Percentiles rank a stretch among this genome's conserved stretches.
Conservation (phyloP, 1,140 invertebrate species). For the Dolichoris vasculosae region DNA sequence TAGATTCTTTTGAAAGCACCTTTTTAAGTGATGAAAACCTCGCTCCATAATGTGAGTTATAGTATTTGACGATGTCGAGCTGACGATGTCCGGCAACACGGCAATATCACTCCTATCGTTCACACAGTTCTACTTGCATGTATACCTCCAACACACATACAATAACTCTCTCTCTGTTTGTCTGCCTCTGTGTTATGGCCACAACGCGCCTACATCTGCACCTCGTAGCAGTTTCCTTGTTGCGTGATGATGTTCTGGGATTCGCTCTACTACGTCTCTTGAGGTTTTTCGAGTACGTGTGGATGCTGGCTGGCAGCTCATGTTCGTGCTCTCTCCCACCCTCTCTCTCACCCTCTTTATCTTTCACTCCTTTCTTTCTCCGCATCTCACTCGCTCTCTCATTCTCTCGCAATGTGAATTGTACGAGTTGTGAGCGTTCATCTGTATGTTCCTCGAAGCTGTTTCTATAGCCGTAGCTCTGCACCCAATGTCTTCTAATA, state of each 20-base stretch:
- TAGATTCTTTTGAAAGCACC: not conserved
- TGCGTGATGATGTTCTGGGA: constrained; percentile 25
- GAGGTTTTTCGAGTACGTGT: constrained; percentile 17
- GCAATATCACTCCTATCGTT: not conserved
- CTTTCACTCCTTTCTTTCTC: not conserved
- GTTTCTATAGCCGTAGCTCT: constrained; percentile 14
- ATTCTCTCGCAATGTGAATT: constrained; percentile 8
- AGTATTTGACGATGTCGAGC: constrained; percentile 19
- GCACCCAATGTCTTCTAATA: constrained; percentile 14
- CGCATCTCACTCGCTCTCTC: not conserved
- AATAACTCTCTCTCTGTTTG: not conserved
- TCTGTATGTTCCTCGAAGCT: constrained; percentile 19
- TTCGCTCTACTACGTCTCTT: constrained; percentile 27
- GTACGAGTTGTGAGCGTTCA: constrained; percentile 7
- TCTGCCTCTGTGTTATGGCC: not conserved
- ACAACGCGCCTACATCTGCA: constrained; percentile 23
- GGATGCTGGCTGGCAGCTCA: not conserved
- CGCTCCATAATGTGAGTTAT: constrained; percentile 24
- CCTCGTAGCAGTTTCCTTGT: constrained; percentile 26
- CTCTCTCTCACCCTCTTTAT: not conserved
- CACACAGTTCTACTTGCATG: not conserved
- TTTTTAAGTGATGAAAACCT: constrained; percentile 7
- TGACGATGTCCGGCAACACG: constrained; percentile 14
- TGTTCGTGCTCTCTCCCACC: constrained; percentile 10
- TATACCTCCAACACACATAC: too few species aligned